phyloP scores from a whole-genome alignment of 2,113 vertebrate genomes.

The Hucho hucho region DNA sequence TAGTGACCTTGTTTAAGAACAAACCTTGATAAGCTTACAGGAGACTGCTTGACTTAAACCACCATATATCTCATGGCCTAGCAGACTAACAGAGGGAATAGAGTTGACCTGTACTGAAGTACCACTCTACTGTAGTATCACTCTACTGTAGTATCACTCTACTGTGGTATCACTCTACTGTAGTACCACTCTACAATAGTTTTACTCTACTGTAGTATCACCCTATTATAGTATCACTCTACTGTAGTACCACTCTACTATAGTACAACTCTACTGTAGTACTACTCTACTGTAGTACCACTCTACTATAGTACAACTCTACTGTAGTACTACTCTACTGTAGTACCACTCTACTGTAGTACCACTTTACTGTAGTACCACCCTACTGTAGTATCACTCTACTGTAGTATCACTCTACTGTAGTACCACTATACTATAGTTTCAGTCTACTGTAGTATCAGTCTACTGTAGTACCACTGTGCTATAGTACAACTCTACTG shows the following conservation, averaged over 20 bases:
- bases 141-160: background rate
- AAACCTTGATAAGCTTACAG: background rate
- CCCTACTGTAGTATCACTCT: background rate
- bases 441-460: no score
- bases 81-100: background rate
- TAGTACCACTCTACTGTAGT: background rate
- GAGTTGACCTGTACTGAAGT: background rate
- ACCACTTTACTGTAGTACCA: background rate
- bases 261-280: no score
- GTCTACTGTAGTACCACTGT: no score
- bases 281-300: background rate
- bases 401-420: no score
- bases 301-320: background rate
- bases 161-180: no score
- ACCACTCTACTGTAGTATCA: background rate
- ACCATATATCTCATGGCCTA: background rate
- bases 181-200: background rate
- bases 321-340: no score
- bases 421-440: no score
- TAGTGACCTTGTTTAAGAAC: background rate
- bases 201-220: no score
- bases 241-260: background rate
- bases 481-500: accelerated
- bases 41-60: background rate
- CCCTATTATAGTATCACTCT: background rate